Base-by-base conservation (phyloP, 2,888 invertebrate species). In the Drosophila macrospina region DNA sequence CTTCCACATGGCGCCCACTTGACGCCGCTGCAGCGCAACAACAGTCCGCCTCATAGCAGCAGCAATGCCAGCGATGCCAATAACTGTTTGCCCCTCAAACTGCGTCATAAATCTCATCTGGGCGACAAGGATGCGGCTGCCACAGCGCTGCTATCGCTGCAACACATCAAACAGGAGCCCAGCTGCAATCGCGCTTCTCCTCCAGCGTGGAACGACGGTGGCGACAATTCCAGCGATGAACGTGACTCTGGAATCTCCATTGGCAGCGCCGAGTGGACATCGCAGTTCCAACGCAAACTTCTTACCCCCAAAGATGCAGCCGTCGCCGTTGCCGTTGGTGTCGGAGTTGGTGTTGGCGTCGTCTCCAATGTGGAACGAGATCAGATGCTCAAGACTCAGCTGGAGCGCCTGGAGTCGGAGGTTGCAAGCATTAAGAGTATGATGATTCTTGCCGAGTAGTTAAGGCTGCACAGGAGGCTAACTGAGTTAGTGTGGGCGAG, bases 41-140 rank as follows among this genome's bases (percentile, higher is more conserved):
- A 28, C 8, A 28, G 28, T 28, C 28, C 28, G 28, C 28, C 28
- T 28, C 28, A 28, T 28, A 28, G 28, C 51, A 80, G 2, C 69
- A 70, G 16, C 41, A 28, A 28, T 28, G 2, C 74, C 56, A 88
- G 93, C 74, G 95, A 95, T 71, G 93, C 94, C 34, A 95, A 96
- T 92, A 96, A 96, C 91, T 95, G 96, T 85, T 93, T 98, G 91
- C 98, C 98, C 2, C 94, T 97, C 84, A 98, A 98, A 91, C 94
- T 98, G 75, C 95, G 98, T 90, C 98, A 98, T 94, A 98, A 98
- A 92, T 96, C 96, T 36, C 96, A 97, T 90, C 93, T 98, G 69
- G 97, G 97, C 8, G 97, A 97, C 91, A 97, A 97, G 91, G 97
- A 97, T 90, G 97, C 97, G 8, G 96, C 97, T 54, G 96, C 97